These are phyloP conservation scores for Sciurus carolinensis DNA, from an alignment of 2,797 vertebrate species.

Conservation along the genomic window DNA sequence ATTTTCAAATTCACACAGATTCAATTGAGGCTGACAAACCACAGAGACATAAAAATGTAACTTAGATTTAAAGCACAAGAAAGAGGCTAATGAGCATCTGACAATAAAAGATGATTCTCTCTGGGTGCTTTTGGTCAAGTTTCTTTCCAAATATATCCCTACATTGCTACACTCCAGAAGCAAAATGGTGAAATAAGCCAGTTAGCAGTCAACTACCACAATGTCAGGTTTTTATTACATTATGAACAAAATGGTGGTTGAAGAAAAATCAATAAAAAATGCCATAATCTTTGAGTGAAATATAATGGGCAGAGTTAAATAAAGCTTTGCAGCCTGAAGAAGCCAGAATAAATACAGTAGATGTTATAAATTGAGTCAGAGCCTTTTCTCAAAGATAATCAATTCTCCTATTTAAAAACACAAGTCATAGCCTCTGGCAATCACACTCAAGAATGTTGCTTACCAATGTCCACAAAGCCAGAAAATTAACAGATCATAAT, in stretches of 20 bases:
- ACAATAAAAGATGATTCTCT: not conserved
- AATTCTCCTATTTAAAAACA: not conserved
- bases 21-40: not conserved
- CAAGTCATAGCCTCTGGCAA: not conserved
- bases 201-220: not conserved
- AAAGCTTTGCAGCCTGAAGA: not conserved
- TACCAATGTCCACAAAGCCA: not conserved
- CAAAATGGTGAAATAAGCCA: not conserved
- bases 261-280: not conserved
- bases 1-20: constrained; percentile 38
- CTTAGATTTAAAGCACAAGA: not conserved
- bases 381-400: not conserved
- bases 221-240: not conserved
- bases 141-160: not conserved
- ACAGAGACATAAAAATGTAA: not conserved
- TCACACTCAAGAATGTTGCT: not conserved
- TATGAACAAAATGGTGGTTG: not conserved
- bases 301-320: constrained; percentile 23
- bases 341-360: not conserved
- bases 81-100: constrained; percentile 3
- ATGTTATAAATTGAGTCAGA: not conserved
- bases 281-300: not conserved
- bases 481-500: not conserved
- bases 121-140: not conserved
- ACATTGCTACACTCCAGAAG: not conserved